These are phyloP conservation scores for Acanthiza pusilla DNA, from an alignment of 2,797 vertebrate species.

Conservation along the genomic window DNA sequence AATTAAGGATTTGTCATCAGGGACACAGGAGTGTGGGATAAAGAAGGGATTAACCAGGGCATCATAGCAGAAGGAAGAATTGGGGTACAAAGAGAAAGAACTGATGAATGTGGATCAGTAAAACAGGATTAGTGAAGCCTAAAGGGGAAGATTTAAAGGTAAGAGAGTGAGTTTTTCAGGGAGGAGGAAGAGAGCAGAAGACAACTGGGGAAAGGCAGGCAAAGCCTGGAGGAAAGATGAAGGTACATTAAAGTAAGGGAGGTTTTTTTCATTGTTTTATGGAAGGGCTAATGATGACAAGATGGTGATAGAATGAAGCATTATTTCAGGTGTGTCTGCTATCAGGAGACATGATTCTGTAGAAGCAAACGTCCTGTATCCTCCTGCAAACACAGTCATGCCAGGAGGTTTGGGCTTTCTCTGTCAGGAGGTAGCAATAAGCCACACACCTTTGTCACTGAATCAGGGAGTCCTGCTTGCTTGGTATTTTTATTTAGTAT, in stretches of 20 bases:
- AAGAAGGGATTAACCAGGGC: background rate
- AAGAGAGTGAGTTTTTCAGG: background rate
- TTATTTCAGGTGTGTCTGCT: background rate
- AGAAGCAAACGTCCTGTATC: background rate
- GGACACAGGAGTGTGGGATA: background rate
- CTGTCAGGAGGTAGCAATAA: background rate
- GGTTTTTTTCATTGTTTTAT: background rate
- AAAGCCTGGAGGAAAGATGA: background rate
- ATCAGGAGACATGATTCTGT: background rate
- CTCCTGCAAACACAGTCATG: background rate
- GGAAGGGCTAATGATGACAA: background rate
- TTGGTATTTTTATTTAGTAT: conserved; percentile 3
- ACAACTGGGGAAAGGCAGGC: background rate
- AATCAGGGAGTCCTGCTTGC: background rate
- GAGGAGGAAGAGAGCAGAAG: background rate
- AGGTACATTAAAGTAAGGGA: background rate
- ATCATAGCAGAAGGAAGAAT: background rate
- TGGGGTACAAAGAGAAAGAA: background rate
- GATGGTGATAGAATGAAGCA: background rate
- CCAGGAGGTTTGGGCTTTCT: background rate
- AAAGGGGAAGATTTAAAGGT: background rate
- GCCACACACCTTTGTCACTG: background rate
- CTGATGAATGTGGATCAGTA: background rate
- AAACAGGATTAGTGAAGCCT: background rate
- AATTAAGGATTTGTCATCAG: conserved; percentile 5